A percentile compares a stretch with the other conserved stretches of the same genome.
Evolutionary conservation across 2,888 invertebrate genomes (phyloP).

Genomic region (Balanococcus diminutus): DNA sequence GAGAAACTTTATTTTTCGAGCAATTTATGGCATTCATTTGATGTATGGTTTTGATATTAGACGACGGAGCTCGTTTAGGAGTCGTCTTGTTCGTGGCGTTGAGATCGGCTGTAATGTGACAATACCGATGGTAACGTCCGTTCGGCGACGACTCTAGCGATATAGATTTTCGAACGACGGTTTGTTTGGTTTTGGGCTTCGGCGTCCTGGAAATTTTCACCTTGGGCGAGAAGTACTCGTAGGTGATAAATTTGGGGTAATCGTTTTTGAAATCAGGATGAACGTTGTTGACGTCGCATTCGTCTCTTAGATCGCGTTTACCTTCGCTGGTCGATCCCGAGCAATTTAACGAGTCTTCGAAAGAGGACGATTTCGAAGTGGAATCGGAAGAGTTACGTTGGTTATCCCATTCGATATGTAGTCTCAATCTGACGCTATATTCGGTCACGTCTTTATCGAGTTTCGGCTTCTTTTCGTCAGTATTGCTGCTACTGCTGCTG

Average conservation of each 20-base stretch:
- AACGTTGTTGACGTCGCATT: not conserved
- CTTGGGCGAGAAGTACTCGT: conserved; percentile 43
- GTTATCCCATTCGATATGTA: conserved; percentile 41
- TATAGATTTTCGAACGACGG: not conserved
- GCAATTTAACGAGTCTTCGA: conserved; percentile 14
- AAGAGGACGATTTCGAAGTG: conserved; percentile 5
- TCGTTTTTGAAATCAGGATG: conserved; percentile 32
- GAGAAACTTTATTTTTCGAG: not conserved
- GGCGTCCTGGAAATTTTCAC: not conserved
- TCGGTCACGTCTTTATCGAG: not conserved
- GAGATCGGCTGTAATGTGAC: not conserved
- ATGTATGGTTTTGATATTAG: not conserved
- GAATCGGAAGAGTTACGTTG: not conserved
- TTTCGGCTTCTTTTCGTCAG: conserved; percentile 9
- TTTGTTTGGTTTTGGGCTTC: no score
- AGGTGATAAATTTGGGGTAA: conserved; percentile 41
- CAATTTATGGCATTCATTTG: not conserved
- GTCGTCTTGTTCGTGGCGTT: not conserved
- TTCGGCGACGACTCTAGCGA: not conserved
- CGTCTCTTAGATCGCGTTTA: not conserved
- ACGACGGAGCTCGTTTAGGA: not conserved
- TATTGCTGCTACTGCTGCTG: not conserved
- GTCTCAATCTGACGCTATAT: conserved; percentile 1
- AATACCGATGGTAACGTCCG: conserved; percentile 16
- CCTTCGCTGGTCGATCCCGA: not conserved